Percentiles rank a stretch among this genome's conserved stretches.
Conservation (phyloP, 2,888 invertebrate genomes). For the Dermolepida albohirtum region DNA sequence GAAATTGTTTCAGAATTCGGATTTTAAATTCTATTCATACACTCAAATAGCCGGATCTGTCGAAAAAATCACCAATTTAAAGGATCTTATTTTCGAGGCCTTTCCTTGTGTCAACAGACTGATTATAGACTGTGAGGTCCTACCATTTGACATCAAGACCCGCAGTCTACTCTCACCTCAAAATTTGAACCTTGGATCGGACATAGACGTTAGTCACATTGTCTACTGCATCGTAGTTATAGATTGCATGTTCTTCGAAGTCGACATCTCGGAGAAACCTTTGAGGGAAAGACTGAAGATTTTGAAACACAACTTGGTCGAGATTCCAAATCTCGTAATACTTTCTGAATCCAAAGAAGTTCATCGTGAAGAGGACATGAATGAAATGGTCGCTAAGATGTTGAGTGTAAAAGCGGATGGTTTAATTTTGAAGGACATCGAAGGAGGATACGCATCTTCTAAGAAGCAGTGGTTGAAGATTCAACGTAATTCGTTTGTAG, state of each 20-base stretch:
- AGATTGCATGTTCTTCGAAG: slow-evolving; percentile 92
- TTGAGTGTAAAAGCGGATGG: slow-evolving; percentile 90
- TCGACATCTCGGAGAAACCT: slow-evolving; percentile 78
- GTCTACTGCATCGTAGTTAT: slow-evolving; percentile 93
- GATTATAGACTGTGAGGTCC: slow-evolving; percentile 91
- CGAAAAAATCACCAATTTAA: slow-evolving; percentile 86
- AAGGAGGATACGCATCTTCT: slow-evolving; percentile 52
- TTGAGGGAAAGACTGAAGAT: slow-evolving; percentile 82
- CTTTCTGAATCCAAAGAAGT: slow-evolving; percentile 88
- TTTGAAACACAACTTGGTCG: slow-evolving; percentile 82
- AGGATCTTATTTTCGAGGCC: slow-evolving; percentile 87
- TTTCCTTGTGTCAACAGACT: slow-evolving; percentile 89
- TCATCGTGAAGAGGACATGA: slow-evolving; percentile 77
- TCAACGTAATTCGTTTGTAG: no score
- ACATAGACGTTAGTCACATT: slow-evolving; percentile 85
- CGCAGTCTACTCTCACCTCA: slow-evolving; percentile 92
- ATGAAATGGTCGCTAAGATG: slow-evolving; percentile 86
- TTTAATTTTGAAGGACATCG: slow-evolving; percentile 86
- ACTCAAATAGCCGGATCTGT: slow-evolving; percentile 85
- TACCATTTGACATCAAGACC: slow-evolving; percentile 86
- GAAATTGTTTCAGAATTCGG: slow-evolving; percentile 66
- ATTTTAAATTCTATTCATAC: slow-evolving; percentile 90
- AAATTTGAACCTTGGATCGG: slow-evolving; percentile 89
- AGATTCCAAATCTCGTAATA: slow-evolving; percentile 86
- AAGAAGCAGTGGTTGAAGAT: no score